Percentiles rank a stretch among this genome's conserved stretches.
Evolutionary conservation across 2,888 invertebrate genomes (phyloP).

Genomic region (Harpalus rufipes): DNA sequence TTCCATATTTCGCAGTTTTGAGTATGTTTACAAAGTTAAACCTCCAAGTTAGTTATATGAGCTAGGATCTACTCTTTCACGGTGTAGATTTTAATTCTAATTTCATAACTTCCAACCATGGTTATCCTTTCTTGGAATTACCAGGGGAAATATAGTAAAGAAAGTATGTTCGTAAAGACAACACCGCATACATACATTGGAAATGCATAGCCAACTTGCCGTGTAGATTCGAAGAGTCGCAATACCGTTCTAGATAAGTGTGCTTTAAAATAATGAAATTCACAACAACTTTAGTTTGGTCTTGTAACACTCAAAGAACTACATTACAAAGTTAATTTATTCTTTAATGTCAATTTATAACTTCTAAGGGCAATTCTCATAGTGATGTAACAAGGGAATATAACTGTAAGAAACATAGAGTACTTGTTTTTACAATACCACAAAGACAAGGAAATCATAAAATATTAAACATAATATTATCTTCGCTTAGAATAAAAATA

Average conservation of each 20-base stretch:
- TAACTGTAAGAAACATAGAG: not conserved
- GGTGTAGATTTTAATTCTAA: conserved; percentile 28
- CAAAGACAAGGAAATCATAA: not conserved
- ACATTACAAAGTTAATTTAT: not conserved
- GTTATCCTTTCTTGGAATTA: conserved; percentile 10
- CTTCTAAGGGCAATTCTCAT: not conserved
- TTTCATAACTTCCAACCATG: conserved; percentile 16
- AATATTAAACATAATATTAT: not conserved
- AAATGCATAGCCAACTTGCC: conserved; percentile 6
- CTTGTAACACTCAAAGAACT: not conserved
- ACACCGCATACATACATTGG: conserved; percentile 13
- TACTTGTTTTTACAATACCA: not conserved
- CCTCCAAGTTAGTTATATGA: not conserved
- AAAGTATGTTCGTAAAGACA: not conserved
- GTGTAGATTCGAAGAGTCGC: not conserved
- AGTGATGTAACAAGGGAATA: not conserved
- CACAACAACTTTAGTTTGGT: not conserved
- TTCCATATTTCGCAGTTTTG: not conserved
- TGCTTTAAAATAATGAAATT: conserved; percentile 26
- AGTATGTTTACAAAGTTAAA: not conserved
- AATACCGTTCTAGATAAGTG: not conserved
- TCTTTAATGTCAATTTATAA: conserved; percentile 10
- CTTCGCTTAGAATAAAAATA: not conserved
- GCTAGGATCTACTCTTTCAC: not conserved
- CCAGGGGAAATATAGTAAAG: conserved; percentile 12